These are phyloP conservation scores for Pelodiscus sinensis DNA, from an alignment of 2,113 vertebrate genomes.

Conservation along the genomic window DNA sequence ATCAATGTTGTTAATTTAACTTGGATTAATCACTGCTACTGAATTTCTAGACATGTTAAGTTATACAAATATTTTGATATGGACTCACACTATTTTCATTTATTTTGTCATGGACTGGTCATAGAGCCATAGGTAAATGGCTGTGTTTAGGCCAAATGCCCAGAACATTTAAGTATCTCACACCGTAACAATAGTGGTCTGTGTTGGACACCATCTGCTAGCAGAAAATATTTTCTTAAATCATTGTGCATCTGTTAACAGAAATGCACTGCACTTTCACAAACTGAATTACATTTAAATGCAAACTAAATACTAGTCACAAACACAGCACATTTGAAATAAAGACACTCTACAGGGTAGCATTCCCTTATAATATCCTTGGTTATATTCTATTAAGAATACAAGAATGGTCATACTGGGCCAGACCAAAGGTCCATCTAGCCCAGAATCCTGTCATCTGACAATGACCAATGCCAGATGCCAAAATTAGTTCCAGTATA, in stretches of 20 bases:
- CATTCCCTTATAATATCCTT: slow-evolving; percentile 35
- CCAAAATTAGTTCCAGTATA: too few species aligned
- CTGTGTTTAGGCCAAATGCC: slow-evolving; percentile 82
- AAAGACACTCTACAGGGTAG: neutral
- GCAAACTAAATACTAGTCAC: slow-evolving; percentile 59
- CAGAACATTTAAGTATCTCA: slow-evolving; percentile 82
- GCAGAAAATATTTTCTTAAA: slow-evolving; percentile 55
- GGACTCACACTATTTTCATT: slow-evolving; percentile 81
- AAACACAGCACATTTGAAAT: slow-evolving; percentile 6
- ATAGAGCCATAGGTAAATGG: slow-evolving; percentile 85
- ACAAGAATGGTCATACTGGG: too few species aligned
- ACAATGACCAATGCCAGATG: too few species aligned
- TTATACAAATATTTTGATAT: slow-evolving; percentile 82
- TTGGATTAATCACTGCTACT: slow-evolving; percentile 72
- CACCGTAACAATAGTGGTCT: slow-evolving; percentile 84
- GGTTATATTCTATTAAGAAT: neutral
- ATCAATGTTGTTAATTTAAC: slow-evolving; percentile 76
- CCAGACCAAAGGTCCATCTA: too few species aligned
- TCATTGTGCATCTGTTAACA: slow-evolving; percentile 65
- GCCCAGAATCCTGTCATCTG: too few species aligned
- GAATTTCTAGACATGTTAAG: slow-evolving; percentile 76
- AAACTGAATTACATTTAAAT: slow-evolving; percentile 54
- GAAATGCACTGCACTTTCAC: slow-evolving; percentile 56
- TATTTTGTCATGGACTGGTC: slow-evolving; percentile 77
- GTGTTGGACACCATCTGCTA: slow-evolving; percentile 86